A percentile compares a stretch with the other conserved stretches of the same genome.
These are phyloP conservation scores for Caenorhabditis brenneri DNA, from an alignment of 1,140 invertebrate species.

Conservation along the genomic window DNA sequence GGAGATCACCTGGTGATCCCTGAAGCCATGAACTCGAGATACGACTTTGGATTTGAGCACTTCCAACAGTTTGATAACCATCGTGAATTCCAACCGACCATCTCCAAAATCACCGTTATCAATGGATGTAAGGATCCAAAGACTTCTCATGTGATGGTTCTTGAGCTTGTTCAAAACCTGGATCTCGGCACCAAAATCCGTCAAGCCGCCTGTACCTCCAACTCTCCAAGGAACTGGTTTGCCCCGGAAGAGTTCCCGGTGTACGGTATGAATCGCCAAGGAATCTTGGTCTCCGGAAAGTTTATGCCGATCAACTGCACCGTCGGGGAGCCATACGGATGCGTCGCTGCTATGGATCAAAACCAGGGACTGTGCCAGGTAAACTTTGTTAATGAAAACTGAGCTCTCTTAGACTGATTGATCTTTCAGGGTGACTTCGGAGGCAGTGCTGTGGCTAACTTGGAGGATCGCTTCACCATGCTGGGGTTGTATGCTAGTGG, in stretches of 20 bases:
- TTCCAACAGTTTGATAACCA: neutral
- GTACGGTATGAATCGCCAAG: neutral
- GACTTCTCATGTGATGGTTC: neutral
- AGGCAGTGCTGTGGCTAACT: neutral
- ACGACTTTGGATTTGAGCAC: neutral
- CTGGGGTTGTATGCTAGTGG: neutral
- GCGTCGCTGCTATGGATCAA: neutral
- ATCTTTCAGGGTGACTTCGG: neutral
- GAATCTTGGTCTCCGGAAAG: neutral
- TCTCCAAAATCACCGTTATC: neutral
- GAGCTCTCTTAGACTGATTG: neutral
- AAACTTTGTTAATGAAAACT: too few species aligned
- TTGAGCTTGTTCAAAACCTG: neutral
- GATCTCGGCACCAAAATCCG: neutral
- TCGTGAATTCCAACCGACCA: neutral
- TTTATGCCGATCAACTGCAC: neutral
- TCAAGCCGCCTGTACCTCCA: neutral
- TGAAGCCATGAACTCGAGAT: neutral
- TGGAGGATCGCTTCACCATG: neutral
- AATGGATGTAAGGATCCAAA: neutral
- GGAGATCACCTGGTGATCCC: neutral
- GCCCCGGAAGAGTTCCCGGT: neutral
- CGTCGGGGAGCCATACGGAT: neutral
- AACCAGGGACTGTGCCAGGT: neutral
- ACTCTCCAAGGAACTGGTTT: neutral